Base-by-base conservation (phyloP, 2,797 vertebrate species). In the Moxostoma hubbsi region DNA sequence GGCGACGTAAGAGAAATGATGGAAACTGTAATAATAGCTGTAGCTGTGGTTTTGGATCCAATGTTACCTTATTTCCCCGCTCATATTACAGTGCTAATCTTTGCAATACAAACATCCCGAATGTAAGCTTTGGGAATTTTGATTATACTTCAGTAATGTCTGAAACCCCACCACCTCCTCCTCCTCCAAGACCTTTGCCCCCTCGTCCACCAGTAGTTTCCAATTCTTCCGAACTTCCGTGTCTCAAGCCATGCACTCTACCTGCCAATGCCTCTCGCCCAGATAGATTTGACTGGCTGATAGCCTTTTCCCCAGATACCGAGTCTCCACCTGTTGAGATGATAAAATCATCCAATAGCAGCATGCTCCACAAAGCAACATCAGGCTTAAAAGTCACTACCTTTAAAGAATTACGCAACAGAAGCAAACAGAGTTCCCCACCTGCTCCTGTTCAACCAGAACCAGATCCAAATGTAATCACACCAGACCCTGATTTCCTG, bases 271-370 rank as follows among this genome's bases (percentile, higher is more conserved):
- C 92, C 16, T 85, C 90, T 49, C 89, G 89, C 11, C 93, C 93
- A 0, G 97, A 98, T 73, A 93, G 93, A 69, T 98, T 96, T 4
- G 97, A 99, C 86, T 99, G 97, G 97, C 92, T 99, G 50, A 98
- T 99, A 4, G 91, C 96, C 0, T 99, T 99, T 88, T 98, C 97
- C 0, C 97, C 97, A 0, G 97, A 98, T 50, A 90, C 89, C 0
- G 96, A 97, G 67, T 86, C 74, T 5, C 84, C 85, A 1, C 74
- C 75, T 1, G 11, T 69, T 51, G 87, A 90, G 61, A 83, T 84
- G n/a, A 90, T 73, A 86, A 92, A 87, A 87, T 51, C 16, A 0
- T 57, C 83, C 9, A 78, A 65, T 0, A 18, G 66, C n/a, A 89
- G 87, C 70, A 83, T 79, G 24, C 82, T 85, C 9, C 91, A 89